Evolutionary conservation across 2,888 invertebrate species (phyloP), one percentile per base, ranked within the genome.

Genomic region (Drosophila mimica): DNA sequence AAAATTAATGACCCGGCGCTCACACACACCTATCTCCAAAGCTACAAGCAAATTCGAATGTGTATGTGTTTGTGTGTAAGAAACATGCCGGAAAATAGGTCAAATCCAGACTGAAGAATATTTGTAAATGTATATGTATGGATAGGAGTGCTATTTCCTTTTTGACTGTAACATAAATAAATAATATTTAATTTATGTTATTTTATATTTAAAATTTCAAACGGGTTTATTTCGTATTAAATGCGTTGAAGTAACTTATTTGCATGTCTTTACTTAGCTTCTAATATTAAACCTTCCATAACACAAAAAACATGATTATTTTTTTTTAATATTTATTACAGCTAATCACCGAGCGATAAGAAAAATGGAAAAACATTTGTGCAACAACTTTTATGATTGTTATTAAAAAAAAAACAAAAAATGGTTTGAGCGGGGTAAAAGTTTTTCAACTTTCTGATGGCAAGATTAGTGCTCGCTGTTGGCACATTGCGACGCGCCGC

Each of bases 1-100:
- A 70, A 89, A 91, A 91, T 91, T 91, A 91, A 91, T 91, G 91
- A 90, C 81, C 86, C 81, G 69, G 68, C 78, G 75, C 81, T 77
- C 77, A 61, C 72, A 77, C 75, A 77, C 62, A 79, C 77, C 76
- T 74, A 66, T 56, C 60, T 49, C 54, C 70, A 67, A 68, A 77
- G 28, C 30, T 17, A 31, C 40, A 60, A 51, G 28, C 34, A 71
- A 20, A 63, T 34, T 58, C 33, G 33, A 60, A 58, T 52, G 36
- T 38, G 43, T 25, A 28, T 67, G 53, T 68, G 46, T 64, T n/a
- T 60, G 49, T 64, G 63, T 56, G 66, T 54, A 36, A 49, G 62
- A 65, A 68, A 46, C 46, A 61, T 68, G 58, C 31, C 36, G 15
- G 49, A 70, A 81, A 83, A 71, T 82, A 62, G 86, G 86, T 86